Percentiles rank a stretch among this genome's conserved stretches.
Evolutionary conservation across 2,888 invertebrate species (phyloP).

Genomic region (Amiota minor): DNA sequence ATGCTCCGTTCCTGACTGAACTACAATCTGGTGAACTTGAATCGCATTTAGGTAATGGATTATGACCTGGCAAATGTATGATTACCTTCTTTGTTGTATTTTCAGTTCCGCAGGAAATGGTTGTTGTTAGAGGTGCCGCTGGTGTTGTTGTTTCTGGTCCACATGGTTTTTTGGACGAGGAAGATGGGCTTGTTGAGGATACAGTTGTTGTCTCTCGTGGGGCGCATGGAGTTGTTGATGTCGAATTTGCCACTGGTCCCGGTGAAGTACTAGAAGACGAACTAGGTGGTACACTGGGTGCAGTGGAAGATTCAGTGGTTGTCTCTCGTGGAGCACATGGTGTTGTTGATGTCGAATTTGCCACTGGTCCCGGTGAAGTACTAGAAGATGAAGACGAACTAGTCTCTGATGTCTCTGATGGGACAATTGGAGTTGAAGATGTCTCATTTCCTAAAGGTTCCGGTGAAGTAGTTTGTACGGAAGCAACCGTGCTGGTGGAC

Average conservation of each 20-base stretch:
- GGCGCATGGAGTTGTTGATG: no score
- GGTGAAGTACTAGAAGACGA: neutral
- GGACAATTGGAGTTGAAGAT: constrained; percentile 1
- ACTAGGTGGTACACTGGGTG: neutral
- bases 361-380: neutral
- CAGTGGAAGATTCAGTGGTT: constrained; percentile 7
- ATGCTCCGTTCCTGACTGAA: constrained; percentile 41
- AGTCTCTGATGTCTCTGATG: neutral
- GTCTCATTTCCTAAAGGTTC: constrained; percentile 3
- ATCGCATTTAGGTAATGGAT: neutral
- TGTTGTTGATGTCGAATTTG: neutral
- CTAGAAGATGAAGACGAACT: neutral
- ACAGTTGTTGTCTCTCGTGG: neutral
- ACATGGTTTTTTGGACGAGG: neutral
- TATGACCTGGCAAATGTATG: neutral
- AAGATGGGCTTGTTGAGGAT: neutral
- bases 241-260: no score
- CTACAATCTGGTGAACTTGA: constrained; percentile 31
- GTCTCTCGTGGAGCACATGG: neutral
- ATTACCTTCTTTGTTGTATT: neutral
- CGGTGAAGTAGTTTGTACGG: neutral
- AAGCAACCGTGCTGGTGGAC: neutral
- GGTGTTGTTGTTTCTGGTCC: neutral
- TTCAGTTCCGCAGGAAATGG: neutral
- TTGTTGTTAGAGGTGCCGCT: neutral